Conservation (phyloP, 2,888 invertebrate species). For the Ganaspis brasiliensis region DNA sequence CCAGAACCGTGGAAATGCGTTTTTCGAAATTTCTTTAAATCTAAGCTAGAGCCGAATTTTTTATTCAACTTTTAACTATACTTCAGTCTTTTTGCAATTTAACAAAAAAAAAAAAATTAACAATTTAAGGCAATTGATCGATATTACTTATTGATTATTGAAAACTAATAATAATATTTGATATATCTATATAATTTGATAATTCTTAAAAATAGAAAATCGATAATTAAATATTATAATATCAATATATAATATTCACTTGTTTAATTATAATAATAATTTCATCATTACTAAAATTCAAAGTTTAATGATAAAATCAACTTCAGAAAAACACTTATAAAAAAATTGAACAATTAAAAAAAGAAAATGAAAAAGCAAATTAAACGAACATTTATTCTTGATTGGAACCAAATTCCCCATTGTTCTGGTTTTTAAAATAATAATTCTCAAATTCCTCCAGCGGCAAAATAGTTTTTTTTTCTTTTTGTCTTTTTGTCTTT, state of each 20-base stretch:
- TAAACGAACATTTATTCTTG: neutral
- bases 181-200: neutral
- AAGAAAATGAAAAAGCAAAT: neutral
- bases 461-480: neutral
- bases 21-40: neutral
- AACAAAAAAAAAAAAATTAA: neutral
- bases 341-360: neutral
- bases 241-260: too few species aligned
- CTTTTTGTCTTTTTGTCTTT: constrained; percentile 21
- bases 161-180: neutral
- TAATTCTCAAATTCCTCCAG: neutral
- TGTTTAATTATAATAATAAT: too few species aligned
- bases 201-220: neutral
- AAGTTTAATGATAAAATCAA: too few species aligned
- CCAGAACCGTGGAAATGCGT: neutral
- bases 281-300: too few species aligned
- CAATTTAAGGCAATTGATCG: too few species aligned
- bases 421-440: constrained; percentile 11
- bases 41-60: neutral
- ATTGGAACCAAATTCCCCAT: neutral
- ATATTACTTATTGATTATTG: neutral
- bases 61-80: neutral
- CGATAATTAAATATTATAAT: too few species aligned
- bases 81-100: neutral
- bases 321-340: too few species aligned